Evolutionary conservation across 2,888 invertebrate species (phyloP), one percentile per base, ranked within the genome.

Genomic region (Thereva unica): DNA sequence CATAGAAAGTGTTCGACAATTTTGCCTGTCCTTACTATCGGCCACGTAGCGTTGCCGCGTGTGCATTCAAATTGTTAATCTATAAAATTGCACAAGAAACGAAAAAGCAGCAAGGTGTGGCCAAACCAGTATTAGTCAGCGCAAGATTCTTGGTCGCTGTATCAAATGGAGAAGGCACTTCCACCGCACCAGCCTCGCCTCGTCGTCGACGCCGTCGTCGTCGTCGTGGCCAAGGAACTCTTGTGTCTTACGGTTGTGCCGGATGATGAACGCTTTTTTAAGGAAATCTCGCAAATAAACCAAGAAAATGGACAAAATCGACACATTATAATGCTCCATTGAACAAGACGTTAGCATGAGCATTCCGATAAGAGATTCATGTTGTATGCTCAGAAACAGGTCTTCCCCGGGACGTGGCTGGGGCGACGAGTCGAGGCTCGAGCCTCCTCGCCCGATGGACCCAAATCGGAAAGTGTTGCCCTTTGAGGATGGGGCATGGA

Each of bases 301-400:
- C 7, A 45, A 45, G 5, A 54, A 54, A 64, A 54, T 54, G 23
- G 54, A 64, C 53, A 37, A 44, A 44, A 44, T 45, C 53, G 45
- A 65, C 49, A 61, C 64, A 69, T 69, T 67, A 54, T 66, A 64
- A 57, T 61, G 50, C 56, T 45, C 44, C 59, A 54, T 61, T 66
- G 67, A 68, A 70, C 69, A 69, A 68, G 69, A 69, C 64, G 56
- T 69, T 68, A 64, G 61, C 64, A 69, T 63, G 66, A 56, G 64
- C 52, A 57, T 68, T 68, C 12, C 64, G 69, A 69, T 68, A 68
- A 68, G 54, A 44, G 9, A 64, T 53, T 59, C 63, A 55, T 66
- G 64, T 61, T 50, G 50, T 5, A n/a, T 64, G 34, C 37, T 9
- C 12, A 38, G 23, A 50, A 64, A 57, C 67, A 64, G 64, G 64